phyloP scores from a whole-genome alignment of 2,113 vertebrate genomes.

The Alethe diademata region DNA sequence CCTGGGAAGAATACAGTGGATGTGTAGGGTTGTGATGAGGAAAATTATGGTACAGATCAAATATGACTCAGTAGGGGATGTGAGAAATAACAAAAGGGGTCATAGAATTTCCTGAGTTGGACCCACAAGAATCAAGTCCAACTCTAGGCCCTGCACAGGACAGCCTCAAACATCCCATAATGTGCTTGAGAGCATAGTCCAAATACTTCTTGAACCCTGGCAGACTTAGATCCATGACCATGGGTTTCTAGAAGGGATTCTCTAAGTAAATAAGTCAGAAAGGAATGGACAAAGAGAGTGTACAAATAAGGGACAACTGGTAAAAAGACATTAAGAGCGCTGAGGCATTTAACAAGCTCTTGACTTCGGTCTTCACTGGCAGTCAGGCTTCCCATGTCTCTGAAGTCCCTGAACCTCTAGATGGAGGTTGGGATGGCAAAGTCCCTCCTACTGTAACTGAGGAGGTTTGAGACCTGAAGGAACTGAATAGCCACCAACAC shows the following conservation, averaged over 20 bases:
- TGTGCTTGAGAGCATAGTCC: not conserved
- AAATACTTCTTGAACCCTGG: not conserved
- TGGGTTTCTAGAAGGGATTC: not conserved
- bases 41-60: not conserved
- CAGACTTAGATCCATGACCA: not conserved
- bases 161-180: not conserved
- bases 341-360: not conserved
- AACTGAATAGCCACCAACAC: not conserved
- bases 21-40: not conserved
- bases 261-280: not conserved
- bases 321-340: not conserved
- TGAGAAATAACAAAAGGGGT: not conserved
- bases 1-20: not conserved
- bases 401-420: not conserved
- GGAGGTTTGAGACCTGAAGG: not conserved
- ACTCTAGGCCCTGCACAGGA: not conserved
- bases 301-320: not conserved
- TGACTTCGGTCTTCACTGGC: not conserved
- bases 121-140: not conserved
- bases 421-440: not conserved
- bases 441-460: not conserved
- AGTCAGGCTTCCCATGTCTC: not conserved
- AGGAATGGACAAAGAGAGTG: not conserved
- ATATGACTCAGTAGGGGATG: not conserved
- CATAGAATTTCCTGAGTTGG: not conserved